A percentile compares a stretch with the other conserved stretches of the same genome.
Conservation (phyloP, 1,140 invertebrate genomes). For the Heterodera schachtii region DNA sequence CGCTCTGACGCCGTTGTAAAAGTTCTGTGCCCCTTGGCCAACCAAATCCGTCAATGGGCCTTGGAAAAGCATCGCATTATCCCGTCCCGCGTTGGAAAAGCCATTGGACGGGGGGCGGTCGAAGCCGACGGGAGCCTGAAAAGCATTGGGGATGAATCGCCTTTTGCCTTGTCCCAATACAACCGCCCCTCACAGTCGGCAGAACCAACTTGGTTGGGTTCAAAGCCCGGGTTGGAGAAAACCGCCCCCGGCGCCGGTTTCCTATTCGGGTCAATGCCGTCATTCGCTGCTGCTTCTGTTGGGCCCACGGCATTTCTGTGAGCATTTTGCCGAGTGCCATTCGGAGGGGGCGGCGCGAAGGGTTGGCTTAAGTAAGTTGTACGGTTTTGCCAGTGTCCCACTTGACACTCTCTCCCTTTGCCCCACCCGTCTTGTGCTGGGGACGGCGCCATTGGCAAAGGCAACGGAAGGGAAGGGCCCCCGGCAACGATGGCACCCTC, state of each 20-base stretch:
- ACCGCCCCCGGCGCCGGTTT: background rate
- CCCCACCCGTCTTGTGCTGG: background rate
- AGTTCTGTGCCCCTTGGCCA: constrained; percentile 36
- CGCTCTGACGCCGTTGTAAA: constrained; percentile 30
- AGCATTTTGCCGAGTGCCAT: background rate
- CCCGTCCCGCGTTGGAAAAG: background rate
- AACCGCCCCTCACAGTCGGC: too few species aligned
- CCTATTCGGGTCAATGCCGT: background rate
- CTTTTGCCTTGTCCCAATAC: too few species aligned
- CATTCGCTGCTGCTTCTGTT: too few species aligned
- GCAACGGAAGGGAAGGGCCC: background rate
- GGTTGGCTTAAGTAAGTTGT: background rate
- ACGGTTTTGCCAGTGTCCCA: too few species aligned
- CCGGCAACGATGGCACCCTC: constrained; percentile 1
- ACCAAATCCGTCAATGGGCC: constrained; percentile 28
- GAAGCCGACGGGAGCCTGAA: constrained; percentile 1
- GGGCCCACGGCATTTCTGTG: background rate
- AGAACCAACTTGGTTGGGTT: background rate
- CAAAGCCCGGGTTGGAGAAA: background rate
- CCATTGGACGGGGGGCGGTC: background rate
- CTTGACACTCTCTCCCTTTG: too few species aligned
- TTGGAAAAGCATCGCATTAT: constrained; percentile 4
- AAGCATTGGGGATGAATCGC: too few species aligned
- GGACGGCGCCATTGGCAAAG: background rate
- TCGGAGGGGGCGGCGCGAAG: background rate